These are phyloP conservation scores for Cylloceria caligata DNA, from an alignment of 2,888 invertebrate genomes.

Conservation along the genomic window DNA sequence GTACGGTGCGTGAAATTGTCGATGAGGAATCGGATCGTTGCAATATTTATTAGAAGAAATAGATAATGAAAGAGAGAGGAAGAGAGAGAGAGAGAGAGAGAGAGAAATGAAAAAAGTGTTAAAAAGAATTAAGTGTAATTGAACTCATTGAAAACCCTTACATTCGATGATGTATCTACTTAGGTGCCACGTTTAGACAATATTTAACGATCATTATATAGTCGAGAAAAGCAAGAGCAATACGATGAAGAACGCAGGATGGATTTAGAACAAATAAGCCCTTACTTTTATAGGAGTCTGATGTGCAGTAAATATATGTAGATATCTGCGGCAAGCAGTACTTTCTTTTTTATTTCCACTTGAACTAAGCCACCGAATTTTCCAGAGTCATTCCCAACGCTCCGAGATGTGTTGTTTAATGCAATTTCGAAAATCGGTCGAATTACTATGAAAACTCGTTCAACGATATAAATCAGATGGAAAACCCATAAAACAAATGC, in stretches of 20 bases:
- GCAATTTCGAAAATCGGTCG: too few relatives aligned
- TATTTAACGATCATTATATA: conserved; percentile 63
- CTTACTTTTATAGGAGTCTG: conserved; percentile 67
- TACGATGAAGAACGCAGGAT: conserved; percentile 62
- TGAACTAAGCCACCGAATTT: neutral
- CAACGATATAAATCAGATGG: too few relatives aligned
- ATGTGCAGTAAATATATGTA: conserved; percentile 66
- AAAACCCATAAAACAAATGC: too few relatives aligned
- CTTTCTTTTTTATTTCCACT: neutral
- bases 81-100: conserved; percentile 2
- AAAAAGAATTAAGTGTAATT: conserved; percentile 39
- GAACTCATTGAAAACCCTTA: conserved; percentile 54
- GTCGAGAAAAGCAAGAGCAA: conserved; percentile 65
- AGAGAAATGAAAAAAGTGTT: conserved; percentile 23
- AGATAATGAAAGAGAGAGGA: conserved; percentile 14
- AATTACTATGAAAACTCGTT: too few relatives aligned
- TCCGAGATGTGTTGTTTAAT: neutral
- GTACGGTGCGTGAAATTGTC: conserved; percentile 30
- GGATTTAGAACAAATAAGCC: conserved; percentile 65
- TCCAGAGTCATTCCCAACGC: neutral
- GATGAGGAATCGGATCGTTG: conserved; percentile 55
- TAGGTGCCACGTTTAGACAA: conserved; percentile 67
- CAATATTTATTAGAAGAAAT: conserved; percentile 35
- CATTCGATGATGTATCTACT: conserved; percentile 54
- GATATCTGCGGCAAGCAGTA: conserved; percentile 54